Conservation (phyloP, 2,888 invertebrate species). For the Aradus depressus region DNA sequence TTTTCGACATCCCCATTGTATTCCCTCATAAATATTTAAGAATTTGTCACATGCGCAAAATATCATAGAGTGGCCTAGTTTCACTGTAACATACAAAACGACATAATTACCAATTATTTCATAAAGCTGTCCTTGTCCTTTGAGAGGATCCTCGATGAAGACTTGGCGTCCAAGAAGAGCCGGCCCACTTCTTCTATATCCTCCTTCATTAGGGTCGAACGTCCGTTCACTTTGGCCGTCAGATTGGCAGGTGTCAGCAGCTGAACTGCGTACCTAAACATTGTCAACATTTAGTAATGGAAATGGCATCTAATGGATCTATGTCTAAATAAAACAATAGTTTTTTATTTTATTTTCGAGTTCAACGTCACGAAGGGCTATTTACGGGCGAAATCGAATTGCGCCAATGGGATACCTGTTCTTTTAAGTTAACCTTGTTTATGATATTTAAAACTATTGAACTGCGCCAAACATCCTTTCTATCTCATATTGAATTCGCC, state of each 20-base stretch:
- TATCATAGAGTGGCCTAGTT: too few species aligned
- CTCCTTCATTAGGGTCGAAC: slow-evolving; percentile 58
- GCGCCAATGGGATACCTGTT: too few species aligned
- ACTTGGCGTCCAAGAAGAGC: slow-evolving; percentile 91
- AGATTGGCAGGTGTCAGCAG: slow-evolving; percentile 84
- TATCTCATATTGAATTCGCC: neutral
- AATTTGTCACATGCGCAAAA: too few species aligned
- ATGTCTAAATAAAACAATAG: too few species aligned
- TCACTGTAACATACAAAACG: neutral
- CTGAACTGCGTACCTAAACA: slow-evolving; percentile 74
- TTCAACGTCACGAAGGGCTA: too few species aligned
- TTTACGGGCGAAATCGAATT: too few species aligned
- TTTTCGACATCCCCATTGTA: too few species aligned
- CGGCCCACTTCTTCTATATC: slow-evolving; percentile 76
- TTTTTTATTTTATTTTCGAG: too few species aligned
- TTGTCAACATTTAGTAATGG: neutral
- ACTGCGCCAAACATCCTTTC: too few species aligned
- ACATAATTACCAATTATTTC: slow-evolving; percentile 44
- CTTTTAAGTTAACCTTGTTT: too few species aligned
- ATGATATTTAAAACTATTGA: too few species aligned
- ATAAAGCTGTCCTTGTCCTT: slow-evolving; percentile 86
- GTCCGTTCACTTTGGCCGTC: slow-evolving; percentile 79
- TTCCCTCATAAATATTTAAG: too few species aligned
- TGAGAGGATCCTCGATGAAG: slow-evolving; percentile 83
- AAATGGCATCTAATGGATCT: neutral